These are phyloP conservation scores for Sinocyclocheilus anshuiensis DNA, from an alignment of 2,113 vertebrate genomes.

Conservation along the genomic window DNA sequence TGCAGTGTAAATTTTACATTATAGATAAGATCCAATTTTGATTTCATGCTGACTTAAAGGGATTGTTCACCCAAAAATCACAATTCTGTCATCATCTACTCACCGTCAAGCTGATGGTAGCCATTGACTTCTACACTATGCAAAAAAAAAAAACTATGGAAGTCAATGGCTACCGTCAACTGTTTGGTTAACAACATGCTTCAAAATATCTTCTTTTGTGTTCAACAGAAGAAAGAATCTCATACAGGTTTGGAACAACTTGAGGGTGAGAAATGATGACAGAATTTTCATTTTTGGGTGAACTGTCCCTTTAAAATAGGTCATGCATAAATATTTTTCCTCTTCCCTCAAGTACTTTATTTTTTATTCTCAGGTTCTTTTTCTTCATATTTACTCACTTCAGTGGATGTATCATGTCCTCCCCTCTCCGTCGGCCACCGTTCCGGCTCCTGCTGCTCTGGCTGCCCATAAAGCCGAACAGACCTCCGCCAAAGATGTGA, in stretches of 20 bases:
- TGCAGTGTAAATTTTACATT: no score
- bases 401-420: constrained; percentile 97
- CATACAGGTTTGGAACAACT: no score
- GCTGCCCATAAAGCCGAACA: constrained; percentile 97
- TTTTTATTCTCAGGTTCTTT: background rate
- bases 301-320: background rate
- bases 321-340: background rate
- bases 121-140: no score
- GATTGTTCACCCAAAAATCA: no score
- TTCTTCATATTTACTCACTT: constrained; percentile 79
- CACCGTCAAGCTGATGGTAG: no score
- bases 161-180: no score
- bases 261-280: no score
- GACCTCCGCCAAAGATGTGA: constrained; percentile 96
- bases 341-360: background rate
- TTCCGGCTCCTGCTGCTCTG: constrained; percentile 91
- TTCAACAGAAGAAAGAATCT: no score
- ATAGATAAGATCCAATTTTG: background rate
- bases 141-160: no score
- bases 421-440: constrained; percentile 93
- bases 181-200: no score
- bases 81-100: no score
- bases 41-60: background rate
- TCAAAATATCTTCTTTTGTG: no score
- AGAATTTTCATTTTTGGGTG: background rate